These are phyloP conservation scores for Acrocephalus kingi DNA, from an alignment of 2,113 vertebrate genomes.

Conservation along the genomic window DNA sequence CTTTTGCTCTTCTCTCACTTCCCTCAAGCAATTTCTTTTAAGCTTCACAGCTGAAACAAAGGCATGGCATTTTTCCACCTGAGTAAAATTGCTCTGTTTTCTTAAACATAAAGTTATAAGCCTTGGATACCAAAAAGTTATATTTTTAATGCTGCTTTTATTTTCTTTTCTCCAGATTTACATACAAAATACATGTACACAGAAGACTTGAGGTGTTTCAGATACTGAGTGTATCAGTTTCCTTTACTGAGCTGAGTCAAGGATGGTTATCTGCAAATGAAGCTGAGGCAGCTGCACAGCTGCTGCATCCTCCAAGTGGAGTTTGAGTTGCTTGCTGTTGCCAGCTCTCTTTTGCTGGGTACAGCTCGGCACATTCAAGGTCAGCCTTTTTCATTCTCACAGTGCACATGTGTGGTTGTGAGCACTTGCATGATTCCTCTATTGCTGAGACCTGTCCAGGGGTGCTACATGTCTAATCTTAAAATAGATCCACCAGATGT, in stretches of 20 bases:
- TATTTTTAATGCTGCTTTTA: neutral
- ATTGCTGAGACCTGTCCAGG: neutral
- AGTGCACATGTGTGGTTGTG: fast-evolving
- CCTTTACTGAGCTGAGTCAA: neutral
- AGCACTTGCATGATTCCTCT: neutral
- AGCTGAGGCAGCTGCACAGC: neutral
- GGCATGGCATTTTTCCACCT: neutral
- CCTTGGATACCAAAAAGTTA: neutral
- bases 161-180: neutral
- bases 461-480: neutral
- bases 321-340: neutral
- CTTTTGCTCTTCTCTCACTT: neutral
- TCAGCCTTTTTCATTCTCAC: neutral
- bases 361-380: neutral
- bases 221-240: neutral
- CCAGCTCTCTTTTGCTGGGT: neutral
- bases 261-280: neutral
- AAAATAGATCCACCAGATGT: neutral
- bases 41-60: neutral
- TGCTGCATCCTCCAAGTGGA: neutral
- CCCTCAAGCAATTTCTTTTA: neutral
- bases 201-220: neutral
- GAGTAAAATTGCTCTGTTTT: neutral
- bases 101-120: neutral
- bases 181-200: neutral